These are phyloP conservation scores for Troides aeacus DNA, from an alignment of 2,888 invertebrate species.

Conservation along the genomic window DNA sequence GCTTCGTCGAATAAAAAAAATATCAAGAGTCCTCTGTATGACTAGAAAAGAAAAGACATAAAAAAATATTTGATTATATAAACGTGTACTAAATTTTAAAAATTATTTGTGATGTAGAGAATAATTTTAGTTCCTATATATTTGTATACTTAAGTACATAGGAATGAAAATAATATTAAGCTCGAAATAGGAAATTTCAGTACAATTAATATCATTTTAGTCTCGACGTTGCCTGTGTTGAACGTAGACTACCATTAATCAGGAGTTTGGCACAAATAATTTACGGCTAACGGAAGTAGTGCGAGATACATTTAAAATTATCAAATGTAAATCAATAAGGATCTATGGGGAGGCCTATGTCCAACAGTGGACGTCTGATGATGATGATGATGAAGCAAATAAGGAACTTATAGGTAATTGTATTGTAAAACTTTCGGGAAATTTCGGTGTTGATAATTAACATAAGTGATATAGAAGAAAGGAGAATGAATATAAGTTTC, in stretches of 20 bases:
- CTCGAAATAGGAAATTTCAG: slow-evolving; percentile 58
- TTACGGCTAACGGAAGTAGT: slow-evolving; percentile 14
- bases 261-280: slow-evolving; percentile 42
- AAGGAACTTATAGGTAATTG: neutral
- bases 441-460: no score
- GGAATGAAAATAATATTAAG: slow-evolving; percentile 54
- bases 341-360: no score
- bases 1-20: no score
- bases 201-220: slow-evolving; percentile 61
- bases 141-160: slow-evolving; percentile 53
- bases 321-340: neutral
- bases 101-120: neutral
- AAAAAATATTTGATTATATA: no score
- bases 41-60: no score
- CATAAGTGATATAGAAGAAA: neutral
- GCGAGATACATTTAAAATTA: slow-evolving; percentile 21
- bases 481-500: slow-evolving; percentile 44
- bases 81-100: neutral
- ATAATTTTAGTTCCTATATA: slow-evolving; percentile 33
- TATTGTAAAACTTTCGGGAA: neutral
- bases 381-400: neutral
- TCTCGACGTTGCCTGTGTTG: slow-evolving; percentile 41
- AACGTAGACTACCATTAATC: slow-evolving; percentile 59
- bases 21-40: no score
- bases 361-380: neutral